These are phyloP conservation scores for Papilio gigon DNA, from an alignment of 2,888 invertebrate species.

Conservation along the genomic window DNA sequence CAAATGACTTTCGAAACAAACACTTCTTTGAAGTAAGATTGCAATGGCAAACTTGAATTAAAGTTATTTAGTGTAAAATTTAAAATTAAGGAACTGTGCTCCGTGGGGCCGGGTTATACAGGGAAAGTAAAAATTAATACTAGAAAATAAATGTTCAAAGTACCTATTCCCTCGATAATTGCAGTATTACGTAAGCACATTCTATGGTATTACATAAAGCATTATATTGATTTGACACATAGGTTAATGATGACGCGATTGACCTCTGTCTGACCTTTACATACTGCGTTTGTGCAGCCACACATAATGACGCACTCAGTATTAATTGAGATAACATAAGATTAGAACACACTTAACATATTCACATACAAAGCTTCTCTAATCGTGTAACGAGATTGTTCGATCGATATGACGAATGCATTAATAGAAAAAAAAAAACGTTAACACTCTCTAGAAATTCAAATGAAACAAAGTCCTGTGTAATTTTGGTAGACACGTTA, in stretches of 20 bases:
- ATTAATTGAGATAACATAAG: not conserved
- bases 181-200: slow-evolving; percentile 9
- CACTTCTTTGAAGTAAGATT: too few relatives aligned
- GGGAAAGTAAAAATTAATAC: too few relatives aligned
- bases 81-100: too few relatives aligned
- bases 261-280: slow-evolving; percentile 21
- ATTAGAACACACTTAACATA: not conserved
- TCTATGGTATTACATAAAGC: not conserved
- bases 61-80: too few relatives aligned
- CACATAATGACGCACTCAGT: slow-evolving; percentile 18
- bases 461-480: too few relatives aligned
- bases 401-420: too few relatives aligned
- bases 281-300: slow-evolving; percentile 6
- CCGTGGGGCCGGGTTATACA: too few relatives aligned
- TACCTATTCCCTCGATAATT: not conserved
- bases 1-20: too few relatives aligned
- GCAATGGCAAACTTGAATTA: too few relatives aligned
- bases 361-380: not conserved
- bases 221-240: slow-evolving; percentile 33
- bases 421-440: too few relatives aligned
- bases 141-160: not conserved
- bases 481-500: too few relatives aligned
- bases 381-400: not conserved
- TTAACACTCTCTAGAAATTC: too few relatives aligned
- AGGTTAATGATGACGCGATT: slow-evolving; percentile 33